These are phyloP conservation scores for Pachycephala philippinensis DNA, from an alignment of 2,113 vertebrate species.

Conservation along the genomic window DNA sequence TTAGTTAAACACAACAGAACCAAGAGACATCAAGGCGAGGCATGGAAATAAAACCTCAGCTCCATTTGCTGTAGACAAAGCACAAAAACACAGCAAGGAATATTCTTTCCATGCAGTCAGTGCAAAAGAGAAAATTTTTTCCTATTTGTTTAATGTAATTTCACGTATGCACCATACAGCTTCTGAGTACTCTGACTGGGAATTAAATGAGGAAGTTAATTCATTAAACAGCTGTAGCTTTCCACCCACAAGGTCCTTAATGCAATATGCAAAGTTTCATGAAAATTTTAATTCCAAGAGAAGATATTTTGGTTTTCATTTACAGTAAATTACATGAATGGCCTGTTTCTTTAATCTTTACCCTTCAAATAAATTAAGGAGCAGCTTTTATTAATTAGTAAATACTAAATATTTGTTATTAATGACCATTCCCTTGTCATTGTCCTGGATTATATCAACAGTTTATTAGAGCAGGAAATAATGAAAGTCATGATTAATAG, in stretches of 20 bases:
- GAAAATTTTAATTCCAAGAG: not conserved
- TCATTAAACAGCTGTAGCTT: not conserved
- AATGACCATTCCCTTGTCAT: not conserved
- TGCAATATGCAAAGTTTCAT: not conserved
- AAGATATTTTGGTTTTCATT: not conserved
- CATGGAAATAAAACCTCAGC: accelerated
- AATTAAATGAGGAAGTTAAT: not conserved
- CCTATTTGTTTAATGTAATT: not conserved
- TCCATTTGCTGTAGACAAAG: not conserved
- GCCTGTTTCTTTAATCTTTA: not conserved
- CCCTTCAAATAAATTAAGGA: not conserved
- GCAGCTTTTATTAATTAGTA: not conserved
- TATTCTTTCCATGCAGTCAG: not conserved
- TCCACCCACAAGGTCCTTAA: not conserved
- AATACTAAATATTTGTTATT: not conserved
- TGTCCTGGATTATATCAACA: not conserved
- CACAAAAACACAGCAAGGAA: not conserved
- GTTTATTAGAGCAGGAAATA: not conserved
- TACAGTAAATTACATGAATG: not conserved
- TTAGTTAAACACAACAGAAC: not conserved
- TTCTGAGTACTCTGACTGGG: not conserved
- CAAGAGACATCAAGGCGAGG: not conserved
- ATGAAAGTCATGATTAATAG: not conserved
- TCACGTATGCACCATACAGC: not conserved
- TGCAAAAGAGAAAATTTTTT: not conserved